phyloP scores from a whole-genome alignment of 2,797 vertebrate genomes.

The Propithecus deckenii region DNA sequence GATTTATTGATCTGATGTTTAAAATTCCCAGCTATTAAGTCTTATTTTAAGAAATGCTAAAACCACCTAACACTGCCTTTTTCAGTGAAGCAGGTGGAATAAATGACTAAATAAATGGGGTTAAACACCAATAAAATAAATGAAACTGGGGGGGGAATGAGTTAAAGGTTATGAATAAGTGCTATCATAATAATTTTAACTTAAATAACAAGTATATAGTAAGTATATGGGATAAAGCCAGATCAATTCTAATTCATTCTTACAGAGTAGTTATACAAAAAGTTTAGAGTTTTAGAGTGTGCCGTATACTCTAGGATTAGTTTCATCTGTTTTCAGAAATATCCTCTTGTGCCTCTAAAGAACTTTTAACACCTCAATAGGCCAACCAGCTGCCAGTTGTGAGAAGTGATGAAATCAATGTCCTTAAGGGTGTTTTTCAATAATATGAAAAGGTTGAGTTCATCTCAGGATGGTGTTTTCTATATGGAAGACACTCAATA shows the following conservation, averaged over 20 bases:
- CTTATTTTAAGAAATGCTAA: neutral
- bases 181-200: neutral
- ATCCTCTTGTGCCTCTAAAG: neutral
- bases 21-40: neutral
- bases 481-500: neutral
- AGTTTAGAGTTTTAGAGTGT: neutral
- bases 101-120: neutral
- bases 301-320: neutral
- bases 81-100: neutral
- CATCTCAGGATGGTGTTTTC: neutral
- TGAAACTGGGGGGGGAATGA: neutral
- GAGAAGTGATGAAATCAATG: neutral
- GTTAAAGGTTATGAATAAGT: neutral
- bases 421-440: neutral
- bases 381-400: neutral
- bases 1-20: neutral
- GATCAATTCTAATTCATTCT: neutral
- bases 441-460: neutral
- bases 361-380: neutral
- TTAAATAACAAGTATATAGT: neutral
- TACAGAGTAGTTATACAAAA: neutral
- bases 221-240: neutral
- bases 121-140: neutral
- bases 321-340: constrained; percentile 12
- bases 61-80: neutral